Conservation (phyloP, 2,797 vertebrate species). For the Argyrosomus regius region DNA sequence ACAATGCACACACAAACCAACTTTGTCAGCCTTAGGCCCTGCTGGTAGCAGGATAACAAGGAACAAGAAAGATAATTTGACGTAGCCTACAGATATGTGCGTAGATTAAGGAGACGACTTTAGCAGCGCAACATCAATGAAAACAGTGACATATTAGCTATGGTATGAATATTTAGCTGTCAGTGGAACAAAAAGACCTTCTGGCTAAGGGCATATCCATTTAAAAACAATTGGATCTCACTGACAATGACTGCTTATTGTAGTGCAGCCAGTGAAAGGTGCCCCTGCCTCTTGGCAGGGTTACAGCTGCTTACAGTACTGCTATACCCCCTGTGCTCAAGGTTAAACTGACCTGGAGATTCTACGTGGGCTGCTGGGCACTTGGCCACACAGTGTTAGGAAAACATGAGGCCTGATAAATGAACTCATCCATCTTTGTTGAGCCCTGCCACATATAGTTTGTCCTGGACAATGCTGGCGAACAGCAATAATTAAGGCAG, state of each 20-base stretch:
- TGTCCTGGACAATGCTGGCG: conserved; percentile 53
- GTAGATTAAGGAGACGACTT: conserved; percentile 1
- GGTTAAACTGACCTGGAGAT: conserved; percentile 83
- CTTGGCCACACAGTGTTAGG: conserved; percentile 75
- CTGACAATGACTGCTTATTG: conserved; percentile 48
- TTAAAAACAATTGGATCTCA: conserved; percentile 59
- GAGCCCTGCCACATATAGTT: conserved; percentile 71
- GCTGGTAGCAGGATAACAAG: conserved; percentile 12
- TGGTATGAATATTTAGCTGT: conserved; percentile 10
- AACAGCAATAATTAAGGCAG: conserved; percentile 68
- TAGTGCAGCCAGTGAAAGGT: conserved; percentile 53
- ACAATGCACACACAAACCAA: conserved; percentile 15
- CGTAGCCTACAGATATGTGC: conserved; percentile 2
- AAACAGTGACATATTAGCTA: background rate
- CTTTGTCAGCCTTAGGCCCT: background rate
- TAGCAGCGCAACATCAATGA: background rate
- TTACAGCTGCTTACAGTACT: conserved; percentile 70
- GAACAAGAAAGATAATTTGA: background rate
- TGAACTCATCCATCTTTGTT: conserved; percentile 84
- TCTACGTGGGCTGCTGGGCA: conserved; percentile 74
- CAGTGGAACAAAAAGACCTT: conserved; percentile 26
- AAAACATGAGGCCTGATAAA: conserved; percentile 82
- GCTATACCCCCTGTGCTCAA: conserved; percentile 75
- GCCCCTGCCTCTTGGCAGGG: conserved; percentile 67
- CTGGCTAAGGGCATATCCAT: conserved; percentile 52